Evolutionary conservation across 2,113 vertebrate genomes (phyloP), one percentile per base, ranked within the genome.

Genomic region (Zingel zingel): DNA sequence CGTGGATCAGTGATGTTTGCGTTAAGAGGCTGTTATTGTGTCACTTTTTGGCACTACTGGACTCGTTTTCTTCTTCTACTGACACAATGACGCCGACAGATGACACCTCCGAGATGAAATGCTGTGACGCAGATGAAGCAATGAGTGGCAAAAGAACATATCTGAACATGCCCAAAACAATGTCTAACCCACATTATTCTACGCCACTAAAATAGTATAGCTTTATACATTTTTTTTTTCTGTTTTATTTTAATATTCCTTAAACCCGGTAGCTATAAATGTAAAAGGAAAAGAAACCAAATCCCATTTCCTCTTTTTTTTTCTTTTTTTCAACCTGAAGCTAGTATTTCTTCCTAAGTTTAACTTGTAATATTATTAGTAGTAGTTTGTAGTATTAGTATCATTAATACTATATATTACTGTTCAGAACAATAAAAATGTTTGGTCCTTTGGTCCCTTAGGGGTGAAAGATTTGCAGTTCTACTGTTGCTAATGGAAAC

Each of bases 391-490:
- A 94, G 92, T 94, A 94, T 95, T 94, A 95, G 93, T 94, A 94
- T 94, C 91, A 91, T 94, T 89, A 95, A 94, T 95, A 95, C 92
- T 94, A 95, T 94, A 95, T 95, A 94, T 95, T 93, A 95, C 94
- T 94, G 94, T 93, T 92, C 88, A 92, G 92, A 96, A 94, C 93
- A 93, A 96, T 96, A 96, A 93, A 96, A 96, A 96, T 91, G 94
- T 96, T 96, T 96, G 95, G 95, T 96, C 95, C 95, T 95, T 96
- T 96, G 95, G 95, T 96, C 95, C 95, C 95, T 93, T 95, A 91
- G 91, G 95, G 94, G 92, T 94, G 94, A 95, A 93, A 94, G 93
- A 94, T 90, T 94, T 93, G 94, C 94, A 95, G 94, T 95, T 94
- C 92, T 94, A 92, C 91, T 91, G 95, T 95, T 86, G 92, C 90